phyloP scores from a whole-genome alignment of 2,888 invertebrate species.

The Abrostola tripartita region DNA sequence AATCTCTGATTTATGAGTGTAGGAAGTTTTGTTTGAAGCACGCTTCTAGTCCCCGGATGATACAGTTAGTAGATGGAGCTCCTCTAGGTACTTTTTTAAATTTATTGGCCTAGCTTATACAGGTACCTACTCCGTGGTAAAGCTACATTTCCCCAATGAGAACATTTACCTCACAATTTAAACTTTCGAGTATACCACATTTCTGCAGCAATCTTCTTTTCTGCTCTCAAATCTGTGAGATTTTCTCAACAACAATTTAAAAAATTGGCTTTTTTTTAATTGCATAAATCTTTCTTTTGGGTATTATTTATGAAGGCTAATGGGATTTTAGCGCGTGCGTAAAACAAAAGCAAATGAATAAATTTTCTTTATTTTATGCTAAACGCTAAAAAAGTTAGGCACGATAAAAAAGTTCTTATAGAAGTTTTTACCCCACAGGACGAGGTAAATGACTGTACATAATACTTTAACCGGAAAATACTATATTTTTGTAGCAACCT shows the following conservation, averaged over 20 bases:
- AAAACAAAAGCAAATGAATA: slow-evolving; percentile 4
- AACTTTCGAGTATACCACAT: too few relatives aligned
- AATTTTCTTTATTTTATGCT: slow-evolving; percentile 4
- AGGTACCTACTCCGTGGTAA: too few relatives aligned
- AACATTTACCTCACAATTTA: too few relatives aligned
- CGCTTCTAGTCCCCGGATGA: slow-evolving; percentile 40
- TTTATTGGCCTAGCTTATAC: too few relatives aligned
- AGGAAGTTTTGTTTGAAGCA: slow-evolving; percentile 47
- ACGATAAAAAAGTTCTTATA: slow-evolving; percentile 2
- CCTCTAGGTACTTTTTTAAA: slow-evolving; percentile 6
- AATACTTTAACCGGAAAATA: slow-evolving; percentile 13
- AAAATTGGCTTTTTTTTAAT: too few relatives aligned
- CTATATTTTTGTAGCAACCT: slow-evolving; percentile 13
- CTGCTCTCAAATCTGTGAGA: too few relatives aligned
- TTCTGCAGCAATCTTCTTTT: too few relatives aligned
- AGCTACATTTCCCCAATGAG: too few relatives aligned
- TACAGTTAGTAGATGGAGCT: not conserved
- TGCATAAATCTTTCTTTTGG: too few relatives aligned
- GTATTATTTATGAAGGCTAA: not conserved
- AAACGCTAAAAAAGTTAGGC: not conserved
- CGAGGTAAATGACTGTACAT: slow-evolving; percentile 1
- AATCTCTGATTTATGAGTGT: slow-evolving; percentile 52
- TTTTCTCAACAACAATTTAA: too few relatives aligned
- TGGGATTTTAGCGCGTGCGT: not conserved
- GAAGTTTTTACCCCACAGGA: slow-evolving; percentile 3